Evolutionary conservation across 2,888 invertebrate species (phyloP).

Genomic region (Drosophila anomalata): DNA sequence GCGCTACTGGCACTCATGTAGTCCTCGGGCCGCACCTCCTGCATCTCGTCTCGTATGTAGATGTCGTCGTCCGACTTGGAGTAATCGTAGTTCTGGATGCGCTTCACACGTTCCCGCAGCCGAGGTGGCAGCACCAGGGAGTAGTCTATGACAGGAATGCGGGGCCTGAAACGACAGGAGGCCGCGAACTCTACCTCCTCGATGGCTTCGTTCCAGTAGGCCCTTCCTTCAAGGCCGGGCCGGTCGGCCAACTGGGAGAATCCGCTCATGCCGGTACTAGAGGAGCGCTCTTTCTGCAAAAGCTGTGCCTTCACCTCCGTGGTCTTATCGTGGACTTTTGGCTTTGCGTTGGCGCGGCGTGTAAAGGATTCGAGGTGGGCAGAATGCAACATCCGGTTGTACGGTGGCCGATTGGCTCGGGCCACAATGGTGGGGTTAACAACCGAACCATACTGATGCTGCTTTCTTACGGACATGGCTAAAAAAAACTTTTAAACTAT

Average conservation of each 20-base stretch:
- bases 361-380: slow-evolving; percentile 21
- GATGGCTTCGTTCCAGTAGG: slow-evolving; percentile 79
- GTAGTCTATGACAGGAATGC: slow-evolving; percentile 70
- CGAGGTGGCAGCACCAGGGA: slow-evolving; percentile 77
- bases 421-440: slow-evolving; percentile 30
- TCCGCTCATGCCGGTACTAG: slow-evolving; percentile 49
- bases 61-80: slow-evolving; percentile 73
- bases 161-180: slow-evolving; percentile 56
- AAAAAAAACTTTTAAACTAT: neutral
- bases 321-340: neutral
- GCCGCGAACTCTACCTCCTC: slow-evolving; percentile 74
- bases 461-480: slow-evolving; percentile 1
- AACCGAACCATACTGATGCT: slow-evolving; percentile 26
- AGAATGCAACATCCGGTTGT: slow-evolving; percentile 18
- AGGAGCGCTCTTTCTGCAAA: slow-evolving; percentile 26
- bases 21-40: slow-evolving; percentile 48
- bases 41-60: slow-evolving; percentile 71
- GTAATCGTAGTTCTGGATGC: slow-evolving; percentile 78
- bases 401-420: slow-evolving; percentile 20
- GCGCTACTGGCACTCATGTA: slow-evolving; percentile 54
- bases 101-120: slow-evolving; percentile 74
- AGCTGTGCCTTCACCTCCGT: slow-evolving; percentile 25
- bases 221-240: slow-evolving; percentile 45
- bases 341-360: slow-evolving; percentile 1
- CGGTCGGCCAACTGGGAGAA: slow-evolving; percentile 48